phyloP scores from a whole-genome alignment of 2,797 vertebrate genomes.

The Spatula versicolor region DNA sequence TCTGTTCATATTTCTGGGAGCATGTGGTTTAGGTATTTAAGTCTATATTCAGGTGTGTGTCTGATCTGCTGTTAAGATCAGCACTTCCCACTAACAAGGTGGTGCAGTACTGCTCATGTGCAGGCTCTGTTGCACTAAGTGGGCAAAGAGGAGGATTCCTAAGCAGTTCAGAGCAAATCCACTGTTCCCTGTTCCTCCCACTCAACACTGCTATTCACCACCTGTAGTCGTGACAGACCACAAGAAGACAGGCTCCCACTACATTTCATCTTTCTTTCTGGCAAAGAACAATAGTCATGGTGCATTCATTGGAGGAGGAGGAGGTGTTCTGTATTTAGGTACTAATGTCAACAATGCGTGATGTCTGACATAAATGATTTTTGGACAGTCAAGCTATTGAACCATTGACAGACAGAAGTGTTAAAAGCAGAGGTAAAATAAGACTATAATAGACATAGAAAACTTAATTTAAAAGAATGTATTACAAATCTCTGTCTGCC shows the following conservation, averaged over 20 bases:
- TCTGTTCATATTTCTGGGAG: not conserved
- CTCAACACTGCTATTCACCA: not conserved
- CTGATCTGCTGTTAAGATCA: not conserved
- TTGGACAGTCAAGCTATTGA: not conserved
- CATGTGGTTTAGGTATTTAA: not conserved
- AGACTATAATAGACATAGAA: not conserved
- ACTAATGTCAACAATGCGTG: not conserved
- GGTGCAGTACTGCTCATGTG: rapidly evolving
- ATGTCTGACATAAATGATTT: not conserved
- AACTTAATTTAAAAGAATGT: not conserved
- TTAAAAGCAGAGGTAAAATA: not conserved
- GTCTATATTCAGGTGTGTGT: rapidly evolving
- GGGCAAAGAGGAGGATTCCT: not conserved
- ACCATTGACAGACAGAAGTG: not conserved
- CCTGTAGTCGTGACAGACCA: not conserved
- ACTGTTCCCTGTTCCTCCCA: not conserved
- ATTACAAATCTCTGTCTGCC: not conserved
- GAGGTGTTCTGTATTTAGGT: not conserved
- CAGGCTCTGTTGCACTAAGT: rapidly evolving
- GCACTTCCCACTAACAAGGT: rapidly evolving
- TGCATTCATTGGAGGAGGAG: not conserved
- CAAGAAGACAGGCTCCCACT: not conserved
- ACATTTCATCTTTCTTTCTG: not conserved
- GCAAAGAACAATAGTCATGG: not conserved
- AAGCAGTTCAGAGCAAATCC: not conserved